Evolutionary conservation across 2,113 vertebrate species (phyloP).

Genomic region (Chitala chitala): DNA sequence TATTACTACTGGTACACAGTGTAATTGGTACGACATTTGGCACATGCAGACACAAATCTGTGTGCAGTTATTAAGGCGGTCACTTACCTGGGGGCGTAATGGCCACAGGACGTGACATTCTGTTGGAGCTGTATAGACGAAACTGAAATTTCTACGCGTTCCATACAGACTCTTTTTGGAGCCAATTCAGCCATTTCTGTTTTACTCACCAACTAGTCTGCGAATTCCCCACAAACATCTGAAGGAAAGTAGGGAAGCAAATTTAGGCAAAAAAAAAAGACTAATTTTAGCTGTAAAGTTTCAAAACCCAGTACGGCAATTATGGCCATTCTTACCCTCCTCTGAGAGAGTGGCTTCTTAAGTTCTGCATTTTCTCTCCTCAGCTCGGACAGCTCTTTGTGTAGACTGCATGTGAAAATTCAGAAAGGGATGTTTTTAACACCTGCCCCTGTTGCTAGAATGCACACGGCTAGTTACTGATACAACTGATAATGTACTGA

Average conservation of each 20-base stretch:
- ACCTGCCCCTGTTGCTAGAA: too few relatives aligned
- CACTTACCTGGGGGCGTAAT: slow-evolving; percentile 72
- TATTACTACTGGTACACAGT: neutral
- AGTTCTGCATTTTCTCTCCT: slow-evolving; percentile 69
- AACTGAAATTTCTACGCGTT: neutral
- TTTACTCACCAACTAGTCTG: slow-evolving; percentile 50
- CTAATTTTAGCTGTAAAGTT: too few relatives aligned
- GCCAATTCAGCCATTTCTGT: neutral
- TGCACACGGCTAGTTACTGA: too few relatives aligned
- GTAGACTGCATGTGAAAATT: slow-evolving; percentile 20
- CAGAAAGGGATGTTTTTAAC: neutral
- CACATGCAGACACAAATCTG: too few relatives aligned
- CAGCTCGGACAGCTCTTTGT: slow-evolving; percentile 63
- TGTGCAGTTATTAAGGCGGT: neutral
- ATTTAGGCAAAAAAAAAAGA: too few relatives aligned
- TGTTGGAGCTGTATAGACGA: slow-evolving; percentile 51
- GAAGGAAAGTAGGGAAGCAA: slow-evolving; percentile 23
- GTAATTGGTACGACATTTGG: neutral
- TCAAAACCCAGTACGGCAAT: too few relatives aligned
- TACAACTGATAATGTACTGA: too few relatives aligned
- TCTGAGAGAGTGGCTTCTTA: slow-evolving; percentile 69
- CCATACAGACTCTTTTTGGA: neutral
- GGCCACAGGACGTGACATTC: slow-evolving; percentile 71
- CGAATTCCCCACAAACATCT: slow-evolving; percentile 57
- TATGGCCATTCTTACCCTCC: slow-evolving; percentile 58